Conservation (phyloP, 2,888 invertebrate genomes). For the Hylaea fasciaria region DNA sequence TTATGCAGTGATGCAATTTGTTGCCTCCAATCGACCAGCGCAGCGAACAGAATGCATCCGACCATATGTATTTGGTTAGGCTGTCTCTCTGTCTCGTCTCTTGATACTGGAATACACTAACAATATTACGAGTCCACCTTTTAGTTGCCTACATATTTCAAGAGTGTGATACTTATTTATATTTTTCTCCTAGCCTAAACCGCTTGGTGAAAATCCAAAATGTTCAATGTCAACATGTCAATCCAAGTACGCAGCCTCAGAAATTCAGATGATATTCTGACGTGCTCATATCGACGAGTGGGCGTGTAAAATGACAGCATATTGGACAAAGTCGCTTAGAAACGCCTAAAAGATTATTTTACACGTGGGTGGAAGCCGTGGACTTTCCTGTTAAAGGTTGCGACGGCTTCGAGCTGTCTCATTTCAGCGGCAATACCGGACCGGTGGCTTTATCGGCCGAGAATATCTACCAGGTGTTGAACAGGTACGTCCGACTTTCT, state of each 20-base stretch:
- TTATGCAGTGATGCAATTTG: slow-evolving; percentile 56
- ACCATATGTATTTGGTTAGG: slow-evolving; percentile 50
- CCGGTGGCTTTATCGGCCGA: slow-evolving; percentile 69
- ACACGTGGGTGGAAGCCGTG: slow-evolving; percentile 33
- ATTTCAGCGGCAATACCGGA: slow-evolving; percentile 59
- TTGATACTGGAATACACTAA: slow-evolving; percentile 1
- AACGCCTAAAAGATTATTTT: slow-evolving; percentile 28
- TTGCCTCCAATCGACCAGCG: slow-evolving; percentile 50
- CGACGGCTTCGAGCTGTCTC: slow-evolving; percentile 65
- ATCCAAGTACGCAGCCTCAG: slow-evolving; percentile 19
- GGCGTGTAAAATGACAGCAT: slow-evolving; percentile 20
- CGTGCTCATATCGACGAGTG: slow-evolving; percentile 8
- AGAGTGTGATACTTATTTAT: slow-evolving; percentile 6
- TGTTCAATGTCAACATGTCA: slow-evolving; percentile 30
- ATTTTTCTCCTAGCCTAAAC: slow-evolving; percentile 16
- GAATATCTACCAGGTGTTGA: slow-evolving; percentile 79
- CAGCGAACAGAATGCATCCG: slow-evolving; percentile 45
- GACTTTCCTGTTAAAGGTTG: slow-evolving; percentile 55
- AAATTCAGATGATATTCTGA: slow-evolving; percentile 44
- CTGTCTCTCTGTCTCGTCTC: slow-evolving; percentile 2
- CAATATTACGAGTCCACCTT: neutral
- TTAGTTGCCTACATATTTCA: slow-evolving; percentile 13
- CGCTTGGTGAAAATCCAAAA: slow-evolving; percentile 25
- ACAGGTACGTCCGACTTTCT: slow-evolving; percentile 74
- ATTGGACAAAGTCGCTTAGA: slow-evolving; percentile 38